Conservation (phyloP, 2,113 vertebrate genomes). For the Crotalus tigris region DNA sequence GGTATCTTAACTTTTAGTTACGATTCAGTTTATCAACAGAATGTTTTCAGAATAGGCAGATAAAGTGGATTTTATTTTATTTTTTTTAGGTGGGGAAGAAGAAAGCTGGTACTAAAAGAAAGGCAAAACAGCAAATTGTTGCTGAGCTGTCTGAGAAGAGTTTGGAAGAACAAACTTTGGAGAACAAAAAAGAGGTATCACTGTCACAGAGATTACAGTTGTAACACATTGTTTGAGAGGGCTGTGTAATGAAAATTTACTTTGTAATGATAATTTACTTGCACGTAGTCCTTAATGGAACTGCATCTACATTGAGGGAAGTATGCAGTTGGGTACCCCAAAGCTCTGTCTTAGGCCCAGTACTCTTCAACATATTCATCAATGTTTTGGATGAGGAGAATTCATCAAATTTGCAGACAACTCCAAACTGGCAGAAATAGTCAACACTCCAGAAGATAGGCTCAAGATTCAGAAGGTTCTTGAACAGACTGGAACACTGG, state of each 20-base stretch:
- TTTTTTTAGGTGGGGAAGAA: background rate
- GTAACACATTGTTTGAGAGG: background rate
- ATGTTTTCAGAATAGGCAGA: background rate
- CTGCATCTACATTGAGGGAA: background rate
- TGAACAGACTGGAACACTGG: background rate
- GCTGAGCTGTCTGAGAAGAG: background rate
- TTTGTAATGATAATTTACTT: background rate
- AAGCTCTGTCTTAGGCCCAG: background rate
- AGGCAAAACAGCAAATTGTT: background rate
- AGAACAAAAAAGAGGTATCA: background rate
- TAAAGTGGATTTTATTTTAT: background rate
- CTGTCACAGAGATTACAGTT: background rate
- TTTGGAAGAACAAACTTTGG: background rate
- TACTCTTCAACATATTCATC: background rate
- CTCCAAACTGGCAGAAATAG: no score
- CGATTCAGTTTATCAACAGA: background rate
- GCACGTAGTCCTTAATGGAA: background rate
- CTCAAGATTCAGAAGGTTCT: background rate
- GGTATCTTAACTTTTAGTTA: background rate
- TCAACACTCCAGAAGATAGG: background rate
- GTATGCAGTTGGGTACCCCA: background rate
- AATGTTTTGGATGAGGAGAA: no score
- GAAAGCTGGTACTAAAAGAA: background rate
- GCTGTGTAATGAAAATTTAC: background rate
- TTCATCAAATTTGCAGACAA: no score